phyloP scores from a whole-genome alignment of 2,113 vertebrate genomes.

The Chiloscyllium plagiosum region DNA sequence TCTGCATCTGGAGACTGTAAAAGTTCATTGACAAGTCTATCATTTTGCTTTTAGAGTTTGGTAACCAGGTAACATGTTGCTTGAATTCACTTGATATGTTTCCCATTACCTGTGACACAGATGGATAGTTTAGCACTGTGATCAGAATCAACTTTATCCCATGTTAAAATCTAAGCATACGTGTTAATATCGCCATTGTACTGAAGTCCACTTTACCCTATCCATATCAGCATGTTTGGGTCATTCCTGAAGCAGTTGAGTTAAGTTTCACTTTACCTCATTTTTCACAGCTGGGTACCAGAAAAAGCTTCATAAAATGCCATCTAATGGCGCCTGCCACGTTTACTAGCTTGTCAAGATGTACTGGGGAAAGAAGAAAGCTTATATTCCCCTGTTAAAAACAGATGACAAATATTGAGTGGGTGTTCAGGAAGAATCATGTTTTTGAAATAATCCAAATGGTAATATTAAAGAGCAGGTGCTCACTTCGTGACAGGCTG shows the following conservation, averaged over 20 bases:
- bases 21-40: not conserved
- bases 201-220: not conserved
- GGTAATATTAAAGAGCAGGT: not conserved
- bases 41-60: not conserved
- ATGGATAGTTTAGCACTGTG: not conserved
- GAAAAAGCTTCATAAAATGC: not conserved
- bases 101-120: not conserved
- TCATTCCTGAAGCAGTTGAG: not conserved
- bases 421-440: not conserved
- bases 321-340: not conserved
- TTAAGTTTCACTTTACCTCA: not conserved
- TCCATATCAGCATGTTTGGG: not conserved
- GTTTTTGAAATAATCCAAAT: conserved; percentile 1
- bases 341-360: not conserved
- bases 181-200: not conserved
- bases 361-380: not conserved
- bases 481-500: not conserved
- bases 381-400: not conserved
- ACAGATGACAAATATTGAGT: conserved; percentile 1
- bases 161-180: not conserved
- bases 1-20: not conserved
- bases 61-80: not conserved
- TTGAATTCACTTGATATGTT: not conserved
- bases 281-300: not conserved
- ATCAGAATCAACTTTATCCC: not conserved